These are phyloP conservation scores for Oreonectes daqikongensis DNA, from an alignment of 2,797 vertebrate genomes.

Conservation along the genomic window DNA sequence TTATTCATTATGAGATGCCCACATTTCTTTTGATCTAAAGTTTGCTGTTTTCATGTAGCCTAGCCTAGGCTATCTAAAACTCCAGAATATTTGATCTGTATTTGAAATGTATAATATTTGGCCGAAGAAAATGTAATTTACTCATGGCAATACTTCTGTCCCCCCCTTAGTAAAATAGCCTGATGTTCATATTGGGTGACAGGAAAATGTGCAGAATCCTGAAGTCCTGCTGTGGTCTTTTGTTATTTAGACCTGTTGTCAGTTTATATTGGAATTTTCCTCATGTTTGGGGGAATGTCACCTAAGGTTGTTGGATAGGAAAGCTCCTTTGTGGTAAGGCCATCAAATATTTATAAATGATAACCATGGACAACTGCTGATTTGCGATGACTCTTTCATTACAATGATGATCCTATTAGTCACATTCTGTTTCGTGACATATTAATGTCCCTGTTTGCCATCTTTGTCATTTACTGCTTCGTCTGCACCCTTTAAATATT, in stretches of 20 bases:
- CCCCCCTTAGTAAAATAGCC: no score
- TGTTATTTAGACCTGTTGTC: no score
- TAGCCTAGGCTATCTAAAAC: background rate
- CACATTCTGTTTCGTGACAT: slow-evolving; percentile 79
- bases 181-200: no score
- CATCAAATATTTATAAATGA: slow-evolving; percentile 89
- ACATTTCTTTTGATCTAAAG: no score
- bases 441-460: slow-evolving; percentile 83
- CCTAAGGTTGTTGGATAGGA: slow-evolving; percentile 71
- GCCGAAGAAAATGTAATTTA: background rate
- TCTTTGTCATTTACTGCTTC: slow-evolving; percentile 87
- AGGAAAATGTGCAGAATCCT: no score
- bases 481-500: slow-evolving; percentile 85
- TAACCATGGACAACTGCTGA: slow-evolving; percentile 84
- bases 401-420: slow-evolving; percentile 81
- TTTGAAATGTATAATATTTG: background rate
- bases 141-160: no score
- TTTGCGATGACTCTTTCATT: slow-evolving; percentile 88
- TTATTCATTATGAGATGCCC: background rate
- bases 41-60: no score
- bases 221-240: no score
- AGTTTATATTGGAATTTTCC: no score
- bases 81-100: background rate
- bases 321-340: slow-evolving; percentile 74
- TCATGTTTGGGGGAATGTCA: no score